These are phyloP conservation scores for Melanotaenia nigrans DNA, from an alignment of 2,797 vertebrate species.

Conservation along the genomic window DNA sequence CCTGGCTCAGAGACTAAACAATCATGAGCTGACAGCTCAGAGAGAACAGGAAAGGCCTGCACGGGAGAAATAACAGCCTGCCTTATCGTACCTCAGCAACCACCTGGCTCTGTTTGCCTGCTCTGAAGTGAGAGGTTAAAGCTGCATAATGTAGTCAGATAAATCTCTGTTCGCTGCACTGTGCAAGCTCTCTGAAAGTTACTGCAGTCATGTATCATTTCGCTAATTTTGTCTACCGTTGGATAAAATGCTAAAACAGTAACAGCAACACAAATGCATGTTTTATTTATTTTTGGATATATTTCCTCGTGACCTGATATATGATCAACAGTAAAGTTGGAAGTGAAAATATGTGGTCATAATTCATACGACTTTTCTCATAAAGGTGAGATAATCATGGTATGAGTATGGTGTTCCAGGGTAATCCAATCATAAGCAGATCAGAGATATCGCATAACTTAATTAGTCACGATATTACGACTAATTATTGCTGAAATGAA, in stretches of 20 bases:
- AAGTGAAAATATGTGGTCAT: neutral
- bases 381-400: too few species aligned
- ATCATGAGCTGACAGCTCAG: constrained; percentile 9
- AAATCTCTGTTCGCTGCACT: constrained; percentile 6
- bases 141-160: neutral
- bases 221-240: constrained; percentile 23
- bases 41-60: constrained; percentile 10
- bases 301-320: neutral
- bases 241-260: neutral
- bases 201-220: constrained; percentile 10
- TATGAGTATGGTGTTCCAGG: too few species aligned
- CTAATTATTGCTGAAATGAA: too few species aligned
- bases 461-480: too few species aligned
- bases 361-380: neutral
- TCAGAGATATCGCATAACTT: too few species aligned
- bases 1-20: constrained; percentile 15
- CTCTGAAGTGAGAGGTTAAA: constrained; percentile 37
- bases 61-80: neutral
- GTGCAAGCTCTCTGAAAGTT: constrained; percentile 3
- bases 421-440: too few species aligned
- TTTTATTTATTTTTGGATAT: neutral
- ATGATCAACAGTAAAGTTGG: neutral
- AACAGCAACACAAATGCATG: neutral
- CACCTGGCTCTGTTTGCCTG: constrained; percentile 6
- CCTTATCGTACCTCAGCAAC: constrained; percentile 21